Evolutionary conservation across 1,140 invertebrate genomes (phyloP).

Genomic region (Hycleus phaleratus): DNA sequence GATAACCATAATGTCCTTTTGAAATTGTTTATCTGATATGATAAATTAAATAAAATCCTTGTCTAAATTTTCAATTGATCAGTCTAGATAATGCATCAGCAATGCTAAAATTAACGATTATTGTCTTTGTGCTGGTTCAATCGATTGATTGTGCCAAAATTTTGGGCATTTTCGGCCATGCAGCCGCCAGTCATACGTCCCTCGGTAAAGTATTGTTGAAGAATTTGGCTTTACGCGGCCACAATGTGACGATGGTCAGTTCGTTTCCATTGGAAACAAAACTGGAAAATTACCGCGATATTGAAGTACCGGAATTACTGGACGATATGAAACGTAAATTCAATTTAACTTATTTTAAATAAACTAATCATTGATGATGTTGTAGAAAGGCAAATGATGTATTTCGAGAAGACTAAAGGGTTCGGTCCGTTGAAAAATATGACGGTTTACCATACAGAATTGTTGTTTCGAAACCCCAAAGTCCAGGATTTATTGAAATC

Average conservation of each 20-base stretch:
- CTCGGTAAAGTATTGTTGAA: conserved; percentile 48
- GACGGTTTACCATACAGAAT: conserved; percentile 1
- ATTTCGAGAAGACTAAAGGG: too few species aligned
- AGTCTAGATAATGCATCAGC: too few species aligned
- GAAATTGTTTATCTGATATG: too few species aligned
- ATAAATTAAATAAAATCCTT: too few species aligned
- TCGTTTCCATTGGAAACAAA: not conserved
- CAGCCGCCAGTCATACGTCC: conserved; percentile 26
- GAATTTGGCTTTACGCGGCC: conserved; percentile 33
- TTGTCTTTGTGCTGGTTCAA: not conserved
- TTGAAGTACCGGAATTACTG: not conserved
- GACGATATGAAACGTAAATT: not conserved
- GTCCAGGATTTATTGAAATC: conserved; percentile 18
- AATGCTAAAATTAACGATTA: too few species aligned
- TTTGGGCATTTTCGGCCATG: conserved; percentile 23
- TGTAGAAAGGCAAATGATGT: not conserved
- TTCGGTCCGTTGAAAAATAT: too few species aligned
- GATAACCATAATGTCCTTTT: too few species aligned
- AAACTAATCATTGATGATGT: not conserved
- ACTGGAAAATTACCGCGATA: not conserved
- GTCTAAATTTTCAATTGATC: too few species aligned
- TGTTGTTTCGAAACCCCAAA: conserved; percentile 1
- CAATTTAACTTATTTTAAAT: not conserved
- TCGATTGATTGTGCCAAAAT: conserved; percentile 19
- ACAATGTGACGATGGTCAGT: conserved; percentile 1